phyloP scores from a whole-genome alignment of 2,797 vertebrate species.

The Anableps anableps region DNA sequence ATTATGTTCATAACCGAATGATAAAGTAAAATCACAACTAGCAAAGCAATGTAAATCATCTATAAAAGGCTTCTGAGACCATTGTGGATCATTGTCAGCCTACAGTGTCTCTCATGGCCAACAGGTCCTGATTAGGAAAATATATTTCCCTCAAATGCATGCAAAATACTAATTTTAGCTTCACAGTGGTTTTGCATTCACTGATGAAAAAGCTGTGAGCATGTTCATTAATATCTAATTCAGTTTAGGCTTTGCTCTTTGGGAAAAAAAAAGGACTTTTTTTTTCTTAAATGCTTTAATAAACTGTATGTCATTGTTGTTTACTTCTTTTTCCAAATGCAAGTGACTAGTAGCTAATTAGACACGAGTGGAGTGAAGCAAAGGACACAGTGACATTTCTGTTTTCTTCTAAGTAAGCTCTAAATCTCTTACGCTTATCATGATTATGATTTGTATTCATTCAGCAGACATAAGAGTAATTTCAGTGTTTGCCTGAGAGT shows the following conservation, averaged over 20 bases:
- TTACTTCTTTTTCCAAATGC: background rate
- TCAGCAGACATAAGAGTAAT: background rate
- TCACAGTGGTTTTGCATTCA: background rate
- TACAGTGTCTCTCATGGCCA: background rate
- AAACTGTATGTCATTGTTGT: background rate
- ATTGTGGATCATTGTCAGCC: background rate
- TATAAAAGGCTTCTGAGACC: background rate
- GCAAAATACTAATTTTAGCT: constrained; percentile 1
- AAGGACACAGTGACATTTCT: background rate
- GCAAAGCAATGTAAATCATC: background rate
- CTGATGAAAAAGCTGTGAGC: constrained; percentile 3
- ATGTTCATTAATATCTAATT: constrained; percentile 12
- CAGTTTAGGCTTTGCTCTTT: background rate
- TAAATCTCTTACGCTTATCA: background rate
- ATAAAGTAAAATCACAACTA: background rate
- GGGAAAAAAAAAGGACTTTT: background rate
- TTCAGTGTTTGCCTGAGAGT: constrained; percentile 2
- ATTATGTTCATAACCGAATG: background rate
- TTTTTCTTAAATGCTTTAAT: constrained; percentile 4
- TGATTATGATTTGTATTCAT: background rate
- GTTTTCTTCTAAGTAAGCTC: background rate
- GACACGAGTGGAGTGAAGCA: background rate
- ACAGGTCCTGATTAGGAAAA: background rate
- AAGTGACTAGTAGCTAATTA: constrained; percentile 3
- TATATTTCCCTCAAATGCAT: background rate